These are phyloP conservation scores for Molorchus minor DNA, from an alignment of 2,888 invertebrate genomes.

Conservation along the genomic window DNA sequence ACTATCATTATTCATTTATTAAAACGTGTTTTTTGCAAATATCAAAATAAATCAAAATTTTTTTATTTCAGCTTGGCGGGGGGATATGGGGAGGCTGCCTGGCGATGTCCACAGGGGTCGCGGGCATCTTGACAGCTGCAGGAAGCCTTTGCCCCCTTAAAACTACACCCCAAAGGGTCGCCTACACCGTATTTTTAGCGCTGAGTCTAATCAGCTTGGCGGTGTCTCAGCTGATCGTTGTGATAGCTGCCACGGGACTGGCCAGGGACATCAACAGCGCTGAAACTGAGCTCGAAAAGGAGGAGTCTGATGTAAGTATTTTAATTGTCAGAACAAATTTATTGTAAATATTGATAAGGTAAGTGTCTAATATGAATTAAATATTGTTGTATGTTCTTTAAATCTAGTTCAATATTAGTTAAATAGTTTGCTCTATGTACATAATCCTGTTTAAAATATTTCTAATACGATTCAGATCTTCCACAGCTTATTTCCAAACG, in stretches of 20 bases:
- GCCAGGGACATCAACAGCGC: slow-evolving; percentile 67
- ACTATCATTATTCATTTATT: not conserved
- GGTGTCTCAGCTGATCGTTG: slow-evolving; percentile 69
- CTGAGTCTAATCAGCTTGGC: slow-evolving; percentile 70
- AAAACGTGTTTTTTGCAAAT: not conserved
- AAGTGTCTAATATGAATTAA: no score
- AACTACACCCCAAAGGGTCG: slow-evolving; percentile 65
- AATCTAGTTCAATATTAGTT: no score
- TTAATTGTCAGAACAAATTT: no score
- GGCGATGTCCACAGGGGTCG: slow-evolving; percentile 69
- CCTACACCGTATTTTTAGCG: slow-evolving; percentile 72
- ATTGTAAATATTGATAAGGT: no score
- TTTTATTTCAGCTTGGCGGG: slow-evolving; percentile 64
- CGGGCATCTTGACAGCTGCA: slow-evolving; percentile 71
- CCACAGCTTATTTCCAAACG: no score
- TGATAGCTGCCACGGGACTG: slow-evolving; percentile 69
- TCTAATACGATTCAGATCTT: no score
- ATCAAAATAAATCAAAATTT: not conserved
- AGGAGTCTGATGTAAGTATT: slow-evolving; percentile 44
- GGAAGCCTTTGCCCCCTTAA: slow-evolving; percentile 65
- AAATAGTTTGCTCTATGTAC: no score
- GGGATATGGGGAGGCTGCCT: slow-evolving; percentile 75
- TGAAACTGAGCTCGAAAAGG: slow-evolving; percentile 33
- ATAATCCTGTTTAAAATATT: no score
- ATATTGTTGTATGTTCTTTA: no score